Evolutionary conservation across 2,113 vertebrate genomes (phyloP).

Genomic region (Phrynosoma blainvillii): DNA sequence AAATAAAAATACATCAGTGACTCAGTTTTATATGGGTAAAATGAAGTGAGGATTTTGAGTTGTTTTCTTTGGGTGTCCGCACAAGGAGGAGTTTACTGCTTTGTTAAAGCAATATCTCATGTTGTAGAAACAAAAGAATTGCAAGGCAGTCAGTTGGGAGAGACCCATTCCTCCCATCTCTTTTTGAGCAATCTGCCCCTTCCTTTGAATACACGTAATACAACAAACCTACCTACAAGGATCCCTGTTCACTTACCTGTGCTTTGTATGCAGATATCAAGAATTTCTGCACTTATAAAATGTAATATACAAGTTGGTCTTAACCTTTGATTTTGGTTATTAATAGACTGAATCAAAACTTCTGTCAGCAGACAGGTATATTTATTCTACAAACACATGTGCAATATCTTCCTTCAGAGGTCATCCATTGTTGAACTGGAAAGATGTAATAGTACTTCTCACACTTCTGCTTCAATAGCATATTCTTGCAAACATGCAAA

Average conservation of each 20-base stretch:
- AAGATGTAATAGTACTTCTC: background rate
- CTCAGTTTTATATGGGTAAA: background rate
- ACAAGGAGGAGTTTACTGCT: background rate
- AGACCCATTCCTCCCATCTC: too few species aligned
- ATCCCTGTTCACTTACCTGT: background rate
- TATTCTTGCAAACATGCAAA: background rate
- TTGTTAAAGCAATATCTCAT: background rate
- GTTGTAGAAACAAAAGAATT: background rate
- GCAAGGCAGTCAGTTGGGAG: background rate
- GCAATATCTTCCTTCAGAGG: too few species aligned
- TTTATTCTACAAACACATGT: too few species aligned
- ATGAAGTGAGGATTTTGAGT: too few species aligned
- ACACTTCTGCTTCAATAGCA: too few species aligned
- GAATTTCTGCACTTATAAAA: background rate
- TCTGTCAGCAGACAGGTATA: background rate
- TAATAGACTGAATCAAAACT: background rate
- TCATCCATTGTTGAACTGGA: background rate
- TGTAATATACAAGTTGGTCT: background rate
- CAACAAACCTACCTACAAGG: background rate
- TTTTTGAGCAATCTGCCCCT: too few species aligned
- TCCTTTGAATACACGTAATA: too few species aligned
- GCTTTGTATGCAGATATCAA: background rate
- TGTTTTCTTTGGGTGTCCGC: too few species aligned
- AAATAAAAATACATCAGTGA: background rate
- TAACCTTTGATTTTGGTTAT: background rate